Percentiles rank a stretch among this genome's conserved stretches.
phyloP scores from a whole-genome alignment of 2,888 invertebrate species.

The Drosophila mimica region DNA sequence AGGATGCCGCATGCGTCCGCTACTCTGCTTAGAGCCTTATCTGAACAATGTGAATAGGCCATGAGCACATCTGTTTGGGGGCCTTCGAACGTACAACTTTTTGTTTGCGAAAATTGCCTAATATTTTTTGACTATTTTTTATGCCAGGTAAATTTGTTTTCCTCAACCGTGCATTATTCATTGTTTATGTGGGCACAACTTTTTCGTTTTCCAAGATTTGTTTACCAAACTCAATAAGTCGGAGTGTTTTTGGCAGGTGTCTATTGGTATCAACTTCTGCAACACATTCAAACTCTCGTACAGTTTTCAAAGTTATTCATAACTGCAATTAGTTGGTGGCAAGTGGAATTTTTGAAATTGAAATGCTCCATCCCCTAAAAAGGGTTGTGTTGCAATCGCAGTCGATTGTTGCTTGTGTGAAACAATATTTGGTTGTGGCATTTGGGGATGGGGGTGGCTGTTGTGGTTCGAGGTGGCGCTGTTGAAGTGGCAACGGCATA shows the following conservation, averaged over 20 bases:
- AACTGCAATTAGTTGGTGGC: neutral
- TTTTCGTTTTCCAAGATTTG: neutral
- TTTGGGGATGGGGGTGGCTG: neutral
- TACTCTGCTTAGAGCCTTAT: neutral
- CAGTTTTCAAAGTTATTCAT: neutral
- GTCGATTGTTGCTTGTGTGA: neutral
- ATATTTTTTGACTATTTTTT: neutral
- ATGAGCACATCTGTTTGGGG: neutral
- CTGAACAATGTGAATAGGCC: neutral
- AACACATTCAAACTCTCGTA: neutral
- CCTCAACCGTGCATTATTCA: neutral
- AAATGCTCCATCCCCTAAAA: neutral
- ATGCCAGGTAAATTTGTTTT: neutral
- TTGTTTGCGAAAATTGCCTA: neutral
- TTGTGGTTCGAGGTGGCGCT: neutral
- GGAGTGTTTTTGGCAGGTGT: neutral
- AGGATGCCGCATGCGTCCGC: neutral
- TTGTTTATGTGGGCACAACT: neutral
- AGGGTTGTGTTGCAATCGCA: neutral
- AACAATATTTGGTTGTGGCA: neutral
- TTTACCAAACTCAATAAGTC: conserved; percentile 1
- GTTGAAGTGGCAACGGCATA: neutral
- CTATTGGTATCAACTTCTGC: neutral
- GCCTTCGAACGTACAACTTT: conserved; percentile 1
- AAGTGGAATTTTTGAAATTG: neutral